Base-by-base conservation (phyloP, 2,797 vertebrate species). In the Chaetodon trifasciatus region DNA sequence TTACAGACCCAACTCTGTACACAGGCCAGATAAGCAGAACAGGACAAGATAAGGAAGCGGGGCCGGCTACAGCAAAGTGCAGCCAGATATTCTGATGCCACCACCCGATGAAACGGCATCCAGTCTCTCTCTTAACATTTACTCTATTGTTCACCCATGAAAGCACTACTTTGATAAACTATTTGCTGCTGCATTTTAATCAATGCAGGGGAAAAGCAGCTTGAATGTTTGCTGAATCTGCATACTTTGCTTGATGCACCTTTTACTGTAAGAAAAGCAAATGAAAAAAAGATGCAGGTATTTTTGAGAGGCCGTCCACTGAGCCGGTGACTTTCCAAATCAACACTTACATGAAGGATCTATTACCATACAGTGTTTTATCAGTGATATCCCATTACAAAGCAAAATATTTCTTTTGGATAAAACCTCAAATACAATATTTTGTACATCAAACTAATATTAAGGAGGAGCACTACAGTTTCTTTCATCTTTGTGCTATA, bases 21-120 rank as follows among this genome's bases (percentile, higher is more conserved):
- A 93, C 84, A 86, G 91, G 89, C 87, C 93, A 94, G 95, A 96
- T 96, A 96, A 95, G 94, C 86, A 91, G 86, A 93, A 90, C 91
- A 92, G 91, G 92, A 95, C 93, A 95, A 95, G 95, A 95, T 96
- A 95, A 96, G 94, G 85, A 82, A 84, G 84, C 72, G 57, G 44
- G 76, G 86, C 86, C 68, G 76, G 81, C 76, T 79, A 78, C 83
- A 88, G 82, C 76, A 84, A 80, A 91, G 85, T 79, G 78, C 82
- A 87, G 78, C 72, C 74, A 81, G 86, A 92, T 83, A 88, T 86
- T 90, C 81, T 86, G 91, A 91, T 89, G 86, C 82, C 73, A 79
- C 76, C 44, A 13, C 61, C 82, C 89, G 88, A 93, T 92, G 82
- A 85, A 90, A 84, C 67, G 24, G 68, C 68, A 58, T 56, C 40